Base-by-base conservation (phyloP, 2,113 vertebrate species). In the Etheostoma cragini region DNA sequence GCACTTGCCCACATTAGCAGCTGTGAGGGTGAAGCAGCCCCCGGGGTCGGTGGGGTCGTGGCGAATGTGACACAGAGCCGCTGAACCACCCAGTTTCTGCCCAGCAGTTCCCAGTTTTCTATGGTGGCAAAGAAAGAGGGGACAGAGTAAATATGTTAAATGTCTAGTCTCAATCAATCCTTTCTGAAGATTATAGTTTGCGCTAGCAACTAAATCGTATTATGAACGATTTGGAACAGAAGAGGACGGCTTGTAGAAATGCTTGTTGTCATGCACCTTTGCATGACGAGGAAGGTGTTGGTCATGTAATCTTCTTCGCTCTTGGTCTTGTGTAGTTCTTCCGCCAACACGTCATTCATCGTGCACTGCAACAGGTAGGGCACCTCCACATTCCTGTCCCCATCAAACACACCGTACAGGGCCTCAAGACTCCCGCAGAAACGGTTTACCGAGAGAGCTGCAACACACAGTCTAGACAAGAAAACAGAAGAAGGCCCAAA, bases 1-100 rank as follows among this genome's bases (percentile, higher is more conserved):
- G 95, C 98, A 99, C 95, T 98, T 99, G 85, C 98, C 98, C 91
- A 99, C 98, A 0, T 99, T 99, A 63, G 98, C 98, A 30, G 98
- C 97, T 49, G 97, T 99, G 84, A 99, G 95, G 0, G 96, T 98
- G 92, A 99, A 99, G 93, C 97, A 98, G 75, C 98, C 97, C 4
- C 93, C 91, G 0, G 97, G 98, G 91, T 98, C 97, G 45, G 97
- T 95, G 50, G 98, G 97, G 94, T 99, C 98, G 1, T 99, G 98
- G 56, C 96, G 97, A 93, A 99, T 97, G 92, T 99, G 98, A 90
- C 98, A 99, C 64, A 99, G 96, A 52, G 97, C 97, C 14, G 98
- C 98, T 17, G 98, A 98, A 46, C 98, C 98, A 14, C 98, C 98
- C 45, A 99, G 95, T 76, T 99, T 99, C 92, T 99, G 98, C 56